Base-by-base conservation (phyloP, 2,888 invertebrate species). In the Netelia fuscicornis region DNA sequence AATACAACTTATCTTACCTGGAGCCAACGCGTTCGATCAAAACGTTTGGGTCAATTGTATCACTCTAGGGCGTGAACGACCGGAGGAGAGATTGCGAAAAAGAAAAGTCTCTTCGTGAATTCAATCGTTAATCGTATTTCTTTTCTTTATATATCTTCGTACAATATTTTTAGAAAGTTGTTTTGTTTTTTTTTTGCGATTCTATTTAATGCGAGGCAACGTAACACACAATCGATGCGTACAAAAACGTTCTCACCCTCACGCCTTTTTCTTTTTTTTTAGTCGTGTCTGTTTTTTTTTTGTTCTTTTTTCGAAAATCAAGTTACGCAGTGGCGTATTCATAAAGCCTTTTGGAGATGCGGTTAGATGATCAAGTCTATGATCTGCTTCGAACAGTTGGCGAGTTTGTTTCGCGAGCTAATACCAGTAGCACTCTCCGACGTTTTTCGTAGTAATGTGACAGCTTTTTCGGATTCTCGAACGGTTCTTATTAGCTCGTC, bases 331-430 rank as follows among this genome's bases (percentile, higher is more conserved):
- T 62, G 25, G 23, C 48, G n/a, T 42, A 8, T 72, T 56, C 42
- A 56, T 76, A 54, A 54, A 42, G 54, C 42, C 17, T 6, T 68
- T 11, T 10, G 17, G 8, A 17, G 37, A 64, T 84, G 82, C 72
- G 65, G 62, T 91, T 89, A 92, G 79, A 89, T 87, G 82, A 93
- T 92, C 81, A 93, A 87, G 88, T 92, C 90, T 37, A 93, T 92
- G 80, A 93, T 93, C 83, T 91, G 90, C 83, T 91, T 91, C 8
- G 92, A 92, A 90, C 93, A 93, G 70, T 89, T 89, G 10, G 88
- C 89, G 54, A 93, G 84, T 87, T 93, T 93, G 75, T 89, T 90
- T 71, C 89, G 87, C 11, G 87, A 81, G 68, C 81, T 87, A 2
- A 83, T 68, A 60, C 87, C 81, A 10, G 85, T 75, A n/a, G 80